Conservation (phyloP, 2,113 vertebrate genomes). For the Syrrhaptes paradoxus region DNA sequence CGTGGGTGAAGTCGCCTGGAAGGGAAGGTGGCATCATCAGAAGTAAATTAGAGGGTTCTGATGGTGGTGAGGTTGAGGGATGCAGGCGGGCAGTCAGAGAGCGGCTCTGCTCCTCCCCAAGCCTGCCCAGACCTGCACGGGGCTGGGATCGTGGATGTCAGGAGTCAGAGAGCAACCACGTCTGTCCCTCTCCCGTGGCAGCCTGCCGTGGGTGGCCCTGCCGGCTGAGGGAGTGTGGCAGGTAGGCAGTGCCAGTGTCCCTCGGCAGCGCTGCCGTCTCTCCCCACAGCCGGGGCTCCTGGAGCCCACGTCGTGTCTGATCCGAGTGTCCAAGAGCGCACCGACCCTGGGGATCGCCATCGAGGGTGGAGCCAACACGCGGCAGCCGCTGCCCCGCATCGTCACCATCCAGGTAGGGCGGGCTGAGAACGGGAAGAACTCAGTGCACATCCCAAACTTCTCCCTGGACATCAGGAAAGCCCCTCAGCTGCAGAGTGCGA, state of each 20-base stretch:
- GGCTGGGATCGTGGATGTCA: background rate
- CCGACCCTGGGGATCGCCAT: conserved; percentile 96
- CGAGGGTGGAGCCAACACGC: conserved; percentile 95
- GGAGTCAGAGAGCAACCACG: accelerated
- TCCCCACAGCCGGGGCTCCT: conserved; percentile 86
- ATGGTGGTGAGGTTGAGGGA: background rate
- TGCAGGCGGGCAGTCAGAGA: background rate
- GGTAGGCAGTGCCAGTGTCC: background rate
- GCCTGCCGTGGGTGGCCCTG: background rate
- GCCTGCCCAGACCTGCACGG: background rate
- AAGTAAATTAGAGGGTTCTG: background rate
- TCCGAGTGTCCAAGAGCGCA: conserved; percentile 90
- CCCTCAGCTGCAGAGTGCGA: accelerated
- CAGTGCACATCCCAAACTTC: accelerated
- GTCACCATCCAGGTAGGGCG: conserved; percentile 93
- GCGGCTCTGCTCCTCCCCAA: background rate
- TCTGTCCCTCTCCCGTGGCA: background rate
- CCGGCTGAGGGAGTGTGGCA: accelerated
- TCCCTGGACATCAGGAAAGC: background rate
- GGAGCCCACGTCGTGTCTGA: conserved; percentile 89
- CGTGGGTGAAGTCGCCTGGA: background rate
- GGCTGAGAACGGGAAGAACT: background rate
- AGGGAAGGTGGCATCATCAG: background rate
- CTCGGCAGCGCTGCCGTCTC: background rate
- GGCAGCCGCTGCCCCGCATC: conserved; percentile 94